Percentiles rank a stretch among this genome's conserved stretches.
Evolutionary conservation across 2,888 invertebrate species (phyloP).

Genomic region (Stictocephala bisonia): DNA sequence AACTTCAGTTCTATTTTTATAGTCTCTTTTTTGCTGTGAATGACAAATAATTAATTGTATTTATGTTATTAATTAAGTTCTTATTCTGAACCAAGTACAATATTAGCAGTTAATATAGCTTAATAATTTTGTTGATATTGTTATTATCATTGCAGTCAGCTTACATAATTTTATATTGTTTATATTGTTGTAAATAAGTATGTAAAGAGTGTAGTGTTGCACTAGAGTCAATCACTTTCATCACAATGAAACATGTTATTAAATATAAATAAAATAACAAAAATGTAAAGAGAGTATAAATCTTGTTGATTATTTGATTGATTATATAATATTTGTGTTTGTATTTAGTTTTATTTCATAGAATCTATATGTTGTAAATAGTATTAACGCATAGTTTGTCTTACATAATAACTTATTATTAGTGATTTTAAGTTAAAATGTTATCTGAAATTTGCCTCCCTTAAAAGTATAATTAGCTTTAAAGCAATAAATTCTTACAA

Average conservation of each 20-base stretch:
- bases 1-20: background rate
- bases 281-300: constrained; percentile 12
- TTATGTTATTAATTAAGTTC: constrained; percentile 30
- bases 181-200: constrained; percentile 7
- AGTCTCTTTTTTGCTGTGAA: constrained; percentile 39
- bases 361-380: background rate
- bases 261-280: constrained; percentile 1
- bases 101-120: constrained; percentile 20
- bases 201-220: background rate
- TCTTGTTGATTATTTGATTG: constrained; percentile 33
- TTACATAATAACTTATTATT: background rate
- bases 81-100: constrained; percentile 41
- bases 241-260: constrained; percentile 10
- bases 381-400: background rate
- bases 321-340: constrained; percentile 30
- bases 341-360: constrained; percentile 22
- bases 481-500: constrained; percentile 5
- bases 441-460: background rate
- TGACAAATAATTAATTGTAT: constrained; percentile 46
- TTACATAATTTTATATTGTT: constrained; percentile 25
- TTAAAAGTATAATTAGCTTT: background rate
- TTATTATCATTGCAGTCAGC: constrained; percentile 18
- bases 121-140: constrained; percentile 27
- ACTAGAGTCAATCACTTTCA: constrained; percentile 2
- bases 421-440: background rate